Conservation (phyloP, 2,888 invertebrate species). For the Nudaria mundana region DNA sequence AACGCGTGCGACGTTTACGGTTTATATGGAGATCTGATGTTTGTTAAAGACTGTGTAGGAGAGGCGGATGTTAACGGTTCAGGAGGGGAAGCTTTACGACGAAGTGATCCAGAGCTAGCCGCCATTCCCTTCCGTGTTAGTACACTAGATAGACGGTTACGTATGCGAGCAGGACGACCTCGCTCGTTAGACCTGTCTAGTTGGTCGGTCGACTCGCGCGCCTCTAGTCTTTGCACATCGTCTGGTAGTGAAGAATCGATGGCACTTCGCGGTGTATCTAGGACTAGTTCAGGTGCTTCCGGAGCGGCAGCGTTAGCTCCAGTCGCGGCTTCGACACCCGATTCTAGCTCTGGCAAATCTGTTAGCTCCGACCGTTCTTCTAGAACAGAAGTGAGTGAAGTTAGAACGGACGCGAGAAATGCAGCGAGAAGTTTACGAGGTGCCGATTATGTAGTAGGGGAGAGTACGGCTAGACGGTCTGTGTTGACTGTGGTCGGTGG, state of each 20-base stretch:
- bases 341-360: conserved; percentile 66
- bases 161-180: conserved; percentile 91
- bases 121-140: conserved; percentile 91
- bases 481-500: conserved; percentile 94
- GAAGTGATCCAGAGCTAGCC: conserved; percentile 92
- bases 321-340: conserved; percentile 71
- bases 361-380: conserved; percentile 66
- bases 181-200: conserved; percentile 91
- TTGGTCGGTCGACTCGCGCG: conserved; percentile 93
- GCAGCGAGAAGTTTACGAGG: conserved; percentile 68
- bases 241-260: conserved; percentile 93
- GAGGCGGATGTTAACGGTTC: conserved; percentile 86
- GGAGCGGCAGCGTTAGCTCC: conserved; percentile 81
- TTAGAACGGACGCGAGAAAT: conserved; percentile 40
- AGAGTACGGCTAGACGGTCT: conserved; percentile 83
- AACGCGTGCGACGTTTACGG: conserved; percentile 93
- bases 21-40: conserved; percentile 93
- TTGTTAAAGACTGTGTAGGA: conserved; percentile 93
- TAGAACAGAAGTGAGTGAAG: conserved; percentile 53
- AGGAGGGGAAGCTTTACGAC: conserved; percentile 87
- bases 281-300: conserved; percentile 89
- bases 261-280: conserved; percentile 86
- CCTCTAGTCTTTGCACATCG: conserved; percentile 90
- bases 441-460: conserved; percentile 64
- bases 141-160: conserved; percentile 89